These are phyloP conservation scores for Scleropages formosus DNA, from an alignment of 2,797 vertebrate species.

Conservation along the genomic window DNA sequence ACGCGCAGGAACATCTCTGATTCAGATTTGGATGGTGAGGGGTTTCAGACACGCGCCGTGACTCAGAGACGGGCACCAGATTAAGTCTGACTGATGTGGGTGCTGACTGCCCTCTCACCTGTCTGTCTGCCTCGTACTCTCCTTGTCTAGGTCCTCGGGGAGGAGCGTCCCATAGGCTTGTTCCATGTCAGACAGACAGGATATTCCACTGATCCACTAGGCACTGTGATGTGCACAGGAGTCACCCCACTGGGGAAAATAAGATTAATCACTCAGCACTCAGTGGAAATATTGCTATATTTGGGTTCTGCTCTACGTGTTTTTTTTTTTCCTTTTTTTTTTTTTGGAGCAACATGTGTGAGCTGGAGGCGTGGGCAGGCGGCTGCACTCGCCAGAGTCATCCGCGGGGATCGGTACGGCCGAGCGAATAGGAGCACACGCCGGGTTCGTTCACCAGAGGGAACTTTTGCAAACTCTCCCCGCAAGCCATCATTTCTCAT, in stretches of 20 bases:
- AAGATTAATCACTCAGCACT: neutral
- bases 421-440: constrained; percentile 40
- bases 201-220: neutral
- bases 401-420: constrained; percentile 36
- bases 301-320: constrained; percentile 34
- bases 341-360: constrained; percentile 41
- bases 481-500: neutral
- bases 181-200: constrained; percentile 4
- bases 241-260: constrained; percentile 9
- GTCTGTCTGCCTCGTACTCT: neutral
- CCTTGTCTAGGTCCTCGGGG: neutral
- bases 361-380: constrained; percentile 38
- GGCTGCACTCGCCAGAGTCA: constrained; percentile 31
- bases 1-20: neutral
- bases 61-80: neutral
- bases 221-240: neutral
- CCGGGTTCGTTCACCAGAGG: neutral
- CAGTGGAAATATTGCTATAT: constrained; percentile 39
- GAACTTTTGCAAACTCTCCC: neutral
- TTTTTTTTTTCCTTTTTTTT: too few species aligned
- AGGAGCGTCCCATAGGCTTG: neutral
- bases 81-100: neutral
- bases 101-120: neutral
- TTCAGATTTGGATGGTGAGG: neutral
- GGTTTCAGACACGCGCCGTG: neutral